Evolutionary conservation across 2,888 invertebrate species (phyloP).

Genomic region (Anoplius nigerrimus): DNA sequence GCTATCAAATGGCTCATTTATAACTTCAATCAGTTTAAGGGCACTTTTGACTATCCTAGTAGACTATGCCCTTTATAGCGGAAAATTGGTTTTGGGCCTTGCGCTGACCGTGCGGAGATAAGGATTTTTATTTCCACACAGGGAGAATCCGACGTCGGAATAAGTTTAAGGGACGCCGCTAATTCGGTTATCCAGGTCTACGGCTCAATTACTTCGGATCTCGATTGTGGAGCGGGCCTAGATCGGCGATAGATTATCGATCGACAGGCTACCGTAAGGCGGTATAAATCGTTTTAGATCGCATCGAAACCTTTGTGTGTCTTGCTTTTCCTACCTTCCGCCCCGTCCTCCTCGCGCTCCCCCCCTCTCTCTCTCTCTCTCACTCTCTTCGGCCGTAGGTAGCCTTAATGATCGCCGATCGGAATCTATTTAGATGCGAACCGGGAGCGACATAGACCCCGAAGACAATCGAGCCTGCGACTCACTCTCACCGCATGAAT

Average conservation of each 20-base stretch:
- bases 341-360: conserved; percentile 5
- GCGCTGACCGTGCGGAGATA: too few relatives aligned
- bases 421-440: conserved; percentile 34
- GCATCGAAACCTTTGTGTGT: conserved; percentile 30
- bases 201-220: conserved; percentile 40
- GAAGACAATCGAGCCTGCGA: conserved; percentile 22
- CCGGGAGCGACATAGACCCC: conserved; percentile 11
- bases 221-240: conserved; percentile 32
- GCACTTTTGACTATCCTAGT: too few relatives aligned
- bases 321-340: conserved; percentile 31
- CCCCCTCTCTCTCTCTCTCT: conserved; percentile 6
- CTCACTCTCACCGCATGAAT: conserved; percentile 16
- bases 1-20: too few relatives aligned
- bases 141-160: too few relatives aligned
- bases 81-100: too few relatives aligned
- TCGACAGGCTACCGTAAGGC: conserved; percentile 36
- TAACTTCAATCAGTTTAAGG: too few relatives aligned
- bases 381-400: conserved; percentile 19
- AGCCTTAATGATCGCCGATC: conserved; percentile 26
- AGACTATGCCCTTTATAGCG: too few relatives aligned
- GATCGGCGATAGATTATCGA: conserved; percentile 35
- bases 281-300: conserved; percentile 39
- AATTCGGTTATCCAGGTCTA: conserved; percentile 33
- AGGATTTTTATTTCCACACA: too few relatives aligned
- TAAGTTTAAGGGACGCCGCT: conserved; percentile 2